Evolutionary conservation across 2,113 vertebrate genomes (phyloP).

Genomic region (Cnemophilus loriae): DNA sequence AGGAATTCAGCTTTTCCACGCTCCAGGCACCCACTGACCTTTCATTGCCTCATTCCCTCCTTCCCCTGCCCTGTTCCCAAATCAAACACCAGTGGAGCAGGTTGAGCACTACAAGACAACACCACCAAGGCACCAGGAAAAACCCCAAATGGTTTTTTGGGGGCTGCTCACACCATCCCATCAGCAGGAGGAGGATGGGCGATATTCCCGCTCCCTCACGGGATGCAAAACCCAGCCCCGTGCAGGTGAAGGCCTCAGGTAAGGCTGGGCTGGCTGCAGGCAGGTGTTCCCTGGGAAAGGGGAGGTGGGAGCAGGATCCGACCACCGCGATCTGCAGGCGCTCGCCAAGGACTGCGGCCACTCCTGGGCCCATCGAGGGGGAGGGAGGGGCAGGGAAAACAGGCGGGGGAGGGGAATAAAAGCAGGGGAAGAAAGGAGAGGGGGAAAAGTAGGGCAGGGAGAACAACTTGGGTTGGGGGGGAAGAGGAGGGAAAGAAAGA

Average conservation of each 20-base stretch:
- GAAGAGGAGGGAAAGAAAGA: not conserved
- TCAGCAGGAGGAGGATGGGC: not conserved
- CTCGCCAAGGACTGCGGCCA: not conserved
- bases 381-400: not conserved
- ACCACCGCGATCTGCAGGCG: not conserved
- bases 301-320: not conserved
- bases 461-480: rapidly evolving
- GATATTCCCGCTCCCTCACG: not conserved
- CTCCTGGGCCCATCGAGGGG: not conserved
- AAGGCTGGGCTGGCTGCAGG: not conserved
- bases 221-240: not conserved
- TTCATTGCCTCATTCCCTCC: constrained; percentile 10
- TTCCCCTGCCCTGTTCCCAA: not conserved
- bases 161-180: not conserved
- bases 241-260: not conserved
- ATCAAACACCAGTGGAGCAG: not conserved
- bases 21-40: constrained; percentile 12
- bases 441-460: not conserved
- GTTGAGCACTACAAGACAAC: not conserved
- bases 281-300: not conserved
- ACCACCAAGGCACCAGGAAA: not conserved
- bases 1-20: not conserved
- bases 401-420: rapidly evolving
- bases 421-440: not conserved
- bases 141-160: not conserved